Conservation (phyloP, 2,888 invertebrate genomes). For the Caenorhabditis sp. region DNA sequence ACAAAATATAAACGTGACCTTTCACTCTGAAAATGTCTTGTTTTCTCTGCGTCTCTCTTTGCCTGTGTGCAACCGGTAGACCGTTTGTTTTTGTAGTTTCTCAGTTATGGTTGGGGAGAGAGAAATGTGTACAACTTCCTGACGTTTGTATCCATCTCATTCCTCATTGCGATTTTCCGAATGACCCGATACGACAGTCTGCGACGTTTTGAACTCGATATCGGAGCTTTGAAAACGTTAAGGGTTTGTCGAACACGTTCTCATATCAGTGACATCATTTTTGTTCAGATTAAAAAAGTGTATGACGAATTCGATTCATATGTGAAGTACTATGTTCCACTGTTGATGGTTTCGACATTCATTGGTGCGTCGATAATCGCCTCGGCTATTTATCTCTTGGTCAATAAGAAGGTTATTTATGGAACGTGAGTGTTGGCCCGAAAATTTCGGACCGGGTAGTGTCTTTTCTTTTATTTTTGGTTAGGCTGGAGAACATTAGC, state of each 20-base stretch:
- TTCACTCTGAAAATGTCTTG: no score
- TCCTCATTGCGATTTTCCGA: neutral
- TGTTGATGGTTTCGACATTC: neutral
- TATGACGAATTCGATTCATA: neutral
- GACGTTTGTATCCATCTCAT: neutral
- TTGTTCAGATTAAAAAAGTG: neutral
- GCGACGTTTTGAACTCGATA: neutral
- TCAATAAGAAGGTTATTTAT: neutral
- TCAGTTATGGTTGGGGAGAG: neutral
- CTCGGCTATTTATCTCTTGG: neutral
- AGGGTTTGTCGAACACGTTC: neutral
- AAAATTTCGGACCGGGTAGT: no score
- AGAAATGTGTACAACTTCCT: neutral
- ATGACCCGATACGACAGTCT: neutral
- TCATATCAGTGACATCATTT: neutral
- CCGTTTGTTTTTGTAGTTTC: neutral
- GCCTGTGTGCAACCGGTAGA: no score
- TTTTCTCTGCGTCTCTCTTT: no score
- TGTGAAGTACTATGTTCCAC: neutral
- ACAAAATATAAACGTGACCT: no score
- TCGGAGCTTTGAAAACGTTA: neutral
- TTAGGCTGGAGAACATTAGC: no score
- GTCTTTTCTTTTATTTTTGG: no score
- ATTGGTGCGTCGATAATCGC: neutral
- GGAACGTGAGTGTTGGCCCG: neutral